Conservation (phyloP, 2,113 vertebrate genomes). For the Salvator merianae region DNA sequence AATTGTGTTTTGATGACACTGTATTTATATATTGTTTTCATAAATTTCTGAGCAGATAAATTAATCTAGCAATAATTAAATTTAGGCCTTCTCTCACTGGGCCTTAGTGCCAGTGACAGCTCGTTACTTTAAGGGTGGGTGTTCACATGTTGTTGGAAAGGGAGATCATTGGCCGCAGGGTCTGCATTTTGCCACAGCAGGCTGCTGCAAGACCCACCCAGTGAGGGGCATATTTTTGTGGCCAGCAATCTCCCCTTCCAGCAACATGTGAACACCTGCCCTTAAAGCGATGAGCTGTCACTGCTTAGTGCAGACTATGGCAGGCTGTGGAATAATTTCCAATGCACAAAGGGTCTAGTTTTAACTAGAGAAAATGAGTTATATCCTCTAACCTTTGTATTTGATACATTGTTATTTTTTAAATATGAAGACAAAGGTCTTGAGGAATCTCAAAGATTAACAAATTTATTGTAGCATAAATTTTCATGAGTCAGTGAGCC, state of each 20-base stretch:
- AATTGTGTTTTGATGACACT: constrained; percentile 45
- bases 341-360: background rate
- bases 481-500: background rate
- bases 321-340: no score
- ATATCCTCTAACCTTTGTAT: background rate
- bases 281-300: no score
- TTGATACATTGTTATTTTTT: background rate
- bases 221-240: no score
- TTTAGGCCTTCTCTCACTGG: background rate
- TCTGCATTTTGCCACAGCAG: no score
- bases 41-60: constrained; percentile 48
- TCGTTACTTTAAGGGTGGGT: no score
- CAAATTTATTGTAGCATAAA: background rate
- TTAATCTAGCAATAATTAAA: constrained; percentile 34
- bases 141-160: no score
- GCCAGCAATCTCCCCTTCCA: no score
- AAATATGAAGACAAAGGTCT: background rate
- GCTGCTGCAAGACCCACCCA: no score
- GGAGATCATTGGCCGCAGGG: no score
- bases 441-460: background rate
- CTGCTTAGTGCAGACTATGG: no score
- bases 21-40: constrained; percentile 48
- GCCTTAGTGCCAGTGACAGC: no score
- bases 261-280: no score
- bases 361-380: constrained; percentile 35